A percentile compares a stretch with the other conserved stretches of the same genome.
Evolutionary conservation across 1,140 invertebrate species (phyloP).

Genomic region (Calycopis cecrops): DNA sequence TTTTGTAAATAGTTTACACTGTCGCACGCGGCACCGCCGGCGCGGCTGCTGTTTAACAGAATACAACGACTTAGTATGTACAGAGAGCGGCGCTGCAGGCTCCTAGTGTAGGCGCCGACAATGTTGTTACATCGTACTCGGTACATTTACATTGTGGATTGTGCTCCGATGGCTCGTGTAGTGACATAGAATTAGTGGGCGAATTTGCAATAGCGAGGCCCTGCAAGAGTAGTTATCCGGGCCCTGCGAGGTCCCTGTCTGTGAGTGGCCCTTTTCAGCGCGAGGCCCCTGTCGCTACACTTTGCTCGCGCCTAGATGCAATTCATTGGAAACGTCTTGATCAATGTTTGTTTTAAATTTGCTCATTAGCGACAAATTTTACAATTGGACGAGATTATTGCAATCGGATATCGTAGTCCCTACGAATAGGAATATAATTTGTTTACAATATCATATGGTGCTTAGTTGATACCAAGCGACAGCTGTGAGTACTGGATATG

Average conservation of each 20-base stretch:
- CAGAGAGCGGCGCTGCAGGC: conserved; percentile 50
- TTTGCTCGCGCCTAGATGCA: no score
- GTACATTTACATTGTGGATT: no score
- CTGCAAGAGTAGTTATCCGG: no score
- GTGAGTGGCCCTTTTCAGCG: no score
- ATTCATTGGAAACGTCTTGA: no score
- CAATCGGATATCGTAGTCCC: neutral
- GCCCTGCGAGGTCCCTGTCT: no score
- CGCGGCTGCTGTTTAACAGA: conserved; percentile 16
- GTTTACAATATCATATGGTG: conserved; percentile 4
- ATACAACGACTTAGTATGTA: conserved; percentile 59
- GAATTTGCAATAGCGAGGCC: no score
- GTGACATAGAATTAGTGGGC: no score
- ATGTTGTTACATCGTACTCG: conserved; percentile 29
- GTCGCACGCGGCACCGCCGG: neutral
- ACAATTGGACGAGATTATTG: conserved; percentile 11
- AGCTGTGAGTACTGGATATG: conserved; percentile 5
- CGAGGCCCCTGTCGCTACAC: no score
- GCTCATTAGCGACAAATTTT: conserved; percentile 1
- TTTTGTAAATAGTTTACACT: conserved; percentile 1
- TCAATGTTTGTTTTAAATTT: no score
- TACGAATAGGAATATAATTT: neutral
- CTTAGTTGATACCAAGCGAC: conserved; percentile 2
- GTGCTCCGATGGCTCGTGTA: no score
- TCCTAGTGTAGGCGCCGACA: conserved; percentile 51